A percentile compares a stretch with the other conserved stretches of the same genome.
These are phyloP conservation scores for Neoniphon sammara DNA, from an alignment of 2,797 vertebrate genomes.

Conservation along the genomic window DNA sequence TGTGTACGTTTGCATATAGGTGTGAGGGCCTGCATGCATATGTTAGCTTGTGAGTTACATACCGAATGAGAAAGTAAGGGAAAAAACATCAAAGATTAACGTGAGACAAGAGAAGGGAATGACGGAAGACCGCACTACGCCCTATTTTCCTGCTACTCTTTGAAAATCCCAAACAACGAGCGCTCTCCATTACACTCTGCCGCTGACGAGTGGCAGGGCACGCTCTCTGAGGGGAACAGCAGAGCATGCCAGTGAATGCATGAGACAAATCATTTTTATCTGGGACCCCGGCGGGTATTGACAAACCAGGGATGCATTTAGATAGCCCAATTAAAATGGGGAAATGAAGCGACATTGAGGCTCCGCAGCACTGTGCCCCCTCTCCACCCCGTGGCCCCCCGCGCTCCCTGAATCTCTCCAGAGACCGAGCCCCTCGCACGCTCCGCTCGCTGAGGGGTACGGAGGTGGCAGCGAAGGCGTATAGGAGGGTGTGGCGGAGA, in stretches of 20 bases:
- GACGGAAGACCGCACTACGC: conserved; percentile 18
- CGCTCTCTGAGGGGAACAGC: conserved; percentile 69
- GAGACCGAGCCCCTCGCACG: conserved; percentile 58
- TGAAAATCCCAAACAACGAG: conserved; percentile 69
- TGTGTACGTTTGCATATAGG: conserved; percentile 15
- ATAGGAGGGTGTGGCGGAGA: conserved; percentile 38
- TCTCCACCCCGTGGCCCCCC: conserved; percentile 62
- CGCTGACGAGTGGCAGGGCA: conserved; percentile 66
- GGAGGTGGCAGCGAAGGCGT: conserved; percentile 50
- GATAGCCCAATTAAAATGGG: conserved; percentile 86
- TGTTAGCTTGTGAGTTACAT: conserved; percentile 31
- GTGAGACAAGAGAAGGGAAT: conserved; percentile 7
- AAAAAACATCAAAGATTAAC: conserved; percentile 13
- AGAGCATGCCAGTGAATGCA: conserved; percentile 80
- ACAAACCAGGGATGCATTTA: conserved; percentile 87
- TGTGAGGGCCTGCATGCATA: conserved; percentile 10
- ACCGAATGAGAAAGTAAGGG: background rate
- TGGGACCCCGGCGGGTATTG: conserved; percentile 82
- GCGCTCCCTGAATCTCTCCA: conserved; percentile 59
- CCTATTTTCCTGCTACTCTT: conserved; percentile 48
- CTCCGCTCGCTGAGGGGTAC: conserved; percentile 40
- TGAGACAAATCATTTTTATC: conserved; percentile 86
- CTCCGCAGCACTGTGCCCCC: conserved; percentile 71
- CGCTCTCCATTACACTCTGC: conserved; percentile 74
- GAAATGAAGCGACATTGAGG: conserved; percentile 82